Conservation (phyloP, 2,888 invertebrate genomes). For the Polydrusus tereticollis region DNA sequence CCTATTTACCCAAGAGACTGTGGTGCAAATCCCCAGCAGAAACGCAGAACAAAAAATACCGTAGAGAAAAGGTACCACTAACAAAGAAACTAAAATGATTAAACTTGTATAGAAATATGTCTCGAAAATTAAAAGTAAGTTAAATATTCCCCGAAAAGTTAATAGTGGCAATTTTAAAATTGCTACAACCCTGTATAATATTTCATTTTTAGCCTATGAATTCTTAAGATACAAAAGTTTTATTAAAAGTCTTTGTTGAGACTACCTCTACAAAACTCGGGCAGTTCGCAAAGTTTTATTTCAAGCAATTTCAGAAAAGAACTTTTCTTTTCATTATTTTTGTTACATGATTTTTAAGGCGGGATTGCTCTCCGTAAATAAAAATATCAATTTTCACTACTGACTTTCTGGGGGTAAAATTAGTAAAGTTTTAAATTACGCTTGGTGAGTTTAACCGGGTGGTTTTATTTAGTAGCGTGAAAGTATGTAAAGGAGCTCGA, state of each 20-base stretch:
- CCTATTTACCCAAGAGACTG: too few relatives aligned
- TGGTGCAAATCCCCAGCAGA: too few relatives aligned
- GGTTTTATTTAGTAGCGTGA: too few relatives aligned
- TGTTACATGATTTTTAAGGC: background rate
- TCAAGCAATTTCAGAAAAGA: background rate
- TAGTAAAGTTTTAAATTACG: conserved; percentile 2
- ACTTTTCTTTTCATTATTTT: conserved; percentile 4
- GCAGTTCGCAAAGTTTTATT: background rate
- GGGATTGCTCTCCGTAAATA: conserved; percentile 3
- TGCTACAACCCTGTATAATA: too few relatives aligned
- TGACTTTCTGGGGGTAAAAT: background rate
- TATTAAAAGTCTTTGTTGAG: background rate
- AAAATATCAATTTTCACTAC: conserved; percentile 6
- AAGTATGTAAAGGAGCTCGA: too few relatives aligned
- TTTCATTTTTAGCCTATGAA: background rate
- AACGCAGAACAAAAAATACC: too few relatives aligned
- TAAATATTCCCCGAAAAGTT: background rate
- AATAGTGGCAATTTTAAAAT: too few relatives aligned
- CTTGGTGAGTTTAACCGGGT: background rate
- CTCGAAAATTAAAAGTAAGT: too few relatives aligned
- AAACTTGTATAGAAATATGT: too few relatives aligned
- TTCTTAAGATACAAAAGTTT: background rate
- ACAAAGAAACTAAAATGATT: too few relatives aligned
- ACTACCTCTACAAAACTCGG: background rate
- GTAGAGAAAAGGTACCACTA: too few relatives aligned